Evolutionary conservation across 2,113 vertebrate species (phyloP).

Genomic region (Bufo bufo): DNA sequence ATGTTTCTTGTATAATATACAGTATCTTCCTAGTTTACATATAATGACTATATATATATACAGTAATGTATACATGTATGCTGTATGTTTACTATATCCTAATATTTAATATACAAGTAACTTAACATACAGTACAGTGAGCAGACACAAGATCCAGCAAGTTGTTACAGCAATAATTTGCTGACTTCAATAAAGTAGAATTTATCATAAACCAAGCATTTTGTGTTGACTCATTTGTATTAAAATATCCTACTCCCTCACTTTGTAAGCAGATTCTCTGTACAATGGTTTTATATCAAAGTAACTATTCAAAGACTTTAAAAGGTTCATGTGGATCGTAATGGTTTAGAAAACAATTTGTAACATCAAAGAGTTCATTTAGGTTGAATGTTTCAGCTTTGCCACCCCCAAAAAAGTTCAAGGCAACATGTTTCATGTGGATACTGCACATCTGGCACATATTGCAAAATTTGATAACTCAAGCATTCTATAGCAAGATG

Average conservation of each 20-base stretch:
- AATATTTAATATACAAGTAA: background rate
- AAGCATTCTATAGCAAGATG: slow-evolving; percentile 42
- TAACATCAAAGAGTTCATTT: slow-evolving; percentile 51
- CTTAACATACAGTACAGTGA: background rate
- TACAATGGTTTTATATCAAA: slow-evolving; percentile 51
- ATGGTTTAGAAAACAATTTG: slow-evolving; percentile 55
- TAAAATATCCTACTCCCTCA: slow-evolving; percentile 12
- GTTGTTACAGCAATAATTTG: background rate
- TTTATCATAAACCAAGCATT: slow-evolving; percentile 8
- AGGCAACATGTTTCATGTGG: slow-evolving; percentile 35
- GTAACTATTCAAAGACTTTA: slow-evolving; percentile 44
- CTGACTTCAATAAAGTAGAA: background rate
- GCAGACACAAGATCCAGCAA: background rate
- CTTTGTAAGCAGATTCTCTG: slow-evolving; percentile 22
- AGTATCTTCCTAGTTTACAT: too few relatives aligned
- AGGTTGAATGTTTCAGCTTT: slow-evolving; percentile 48
- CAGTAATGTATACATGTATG: too few relatives aligned
- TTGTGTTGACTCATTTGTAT: background rate
- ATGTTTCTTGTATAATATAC: too few relatives aligned
- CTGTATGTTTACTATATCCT: too few relatives aligned
- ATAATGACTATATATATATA: too few relatives aligned
- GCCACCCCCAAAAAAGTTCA: slow-evolving; percentile 52
- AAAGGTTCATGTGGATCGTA: slow-evolving; percentile 22
- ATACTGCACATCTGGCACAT: slow-evolving; percentile 47
- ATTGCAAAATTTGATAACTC: slow-evolving; percentile 34